Conservation (phyloP, 2,113 vertebrate species). For the Tragelaphus buxtoni region DNA sequence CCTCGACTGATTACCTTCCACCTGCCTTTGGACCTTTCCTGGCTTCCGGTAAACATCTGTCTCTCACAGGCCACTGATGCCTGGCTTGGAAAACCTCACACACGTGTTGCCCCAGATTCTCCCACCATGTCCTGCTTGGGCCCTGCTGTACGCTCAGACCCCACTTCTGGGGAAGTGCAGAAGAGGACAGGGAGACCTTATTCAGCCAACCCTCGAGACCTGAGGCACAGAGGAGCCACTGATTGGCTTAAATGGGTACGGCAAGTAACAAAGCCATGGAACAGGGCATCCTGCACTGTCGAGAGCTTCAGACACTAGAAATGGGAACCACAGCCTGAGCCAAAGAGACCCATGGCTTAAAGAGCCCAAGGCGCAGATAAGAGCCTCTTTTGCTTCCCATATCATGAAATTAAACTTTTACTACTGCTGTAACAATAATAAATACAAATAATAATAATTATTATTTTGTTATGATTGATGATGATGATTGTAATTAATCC, state of each 20-base stretch:
- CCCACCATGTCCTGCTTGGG: too few species aligned
- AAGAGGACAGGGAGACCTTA: not conserved
- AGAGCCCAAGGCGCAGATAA: not conserved
- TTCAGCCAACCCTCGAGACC: too few species aligned
- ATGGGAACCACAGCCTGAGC: not conserved
- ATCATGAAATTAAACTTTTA: not conserved
- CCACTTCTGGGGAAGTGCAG: too few species aligned
- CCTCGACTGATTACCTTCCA: not conserved
- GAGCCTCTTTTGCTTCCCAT: not conserved
- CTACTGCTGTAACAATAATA: not conserved
- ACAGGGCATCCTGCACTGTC: rapidly evolving
- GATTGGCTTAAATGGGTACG: not conserved
- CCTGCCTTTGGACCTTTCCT: not conserved
- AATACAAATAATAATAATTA: not conserved
- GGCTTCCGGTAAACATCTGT: not conserved
- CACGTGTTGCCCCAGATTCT: not conserved
- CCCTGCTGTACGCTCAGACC: not conserved
- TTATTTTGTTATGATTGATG: not conserved
- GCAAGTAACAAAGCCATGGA: not conserved
- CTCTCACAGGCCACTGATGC: not conserved
- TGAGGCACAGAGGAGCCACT: not conserved
- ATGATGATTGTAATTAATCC: not conserved
- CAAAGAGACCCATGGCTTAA: not conserved
- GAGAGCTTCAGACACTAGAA: not conserved
- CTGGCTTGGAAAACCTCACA: not conserved